These are phyloP conservation scores for Drosophila anomalata DNA, from an alignment of 2,888 invertebrate genomes.

Conservation along the genomic window DNA sequence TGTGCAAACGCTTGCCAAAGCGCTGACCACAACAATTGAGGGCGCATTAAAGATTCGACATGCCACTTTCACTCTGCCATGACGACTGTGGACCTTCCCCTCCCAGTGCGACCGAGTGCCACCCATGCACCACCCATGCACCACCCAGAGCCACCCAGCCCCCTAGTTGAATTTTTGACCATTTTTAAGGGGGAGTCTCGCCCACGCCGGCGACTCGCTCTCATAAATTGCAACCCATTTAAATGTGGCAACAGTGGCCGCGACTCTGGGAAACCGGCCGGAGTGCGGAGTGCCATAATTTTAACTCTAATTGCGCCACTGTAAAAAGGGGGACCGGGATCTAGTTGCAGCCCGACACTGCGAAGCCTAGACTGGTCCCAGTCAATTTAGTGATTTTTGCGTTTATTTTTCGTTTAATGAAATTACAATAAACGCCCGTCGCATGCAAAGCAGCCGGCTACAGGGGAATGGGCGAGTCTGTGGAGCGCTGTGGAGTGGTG, in stretches of 20 bases:
- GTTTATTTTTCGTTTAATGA: conserved; percentile 77
- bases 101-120: not conserved
- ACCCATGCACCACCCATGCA: not conserved
- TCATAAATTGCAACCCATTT: conserved; percentile 79
- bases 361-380: conserved; percentile 38
- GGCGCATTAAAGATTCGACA: conserved; percentile 76
- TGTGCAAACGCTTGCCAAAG: conserved; percentile 75
- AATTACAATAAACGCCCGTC: conserved; percentile 76
- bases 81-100: conserved; percentile 32
- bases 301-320: conserved; percentile 73
- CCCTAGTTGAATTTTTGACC: not conserved
- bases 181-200: conserved; percentile 32
- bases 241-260: conserved; percentile 38
- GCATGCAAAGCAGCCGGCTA: conserved; percentile 14
- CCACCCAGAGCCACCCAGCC: conserved; percentile 2
- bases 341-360: conserved; percentile 10
- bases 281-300: conserved; percentile 44
- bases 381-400: conserved; percentile 54
- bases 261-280: conserved; percentile 6
- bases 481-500: conserved; percentile 7
- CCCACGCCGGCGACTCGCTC: conserved; percentile 41
- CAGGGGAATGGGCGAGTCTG: not conserved
- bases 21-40: conserved; percentile 71
- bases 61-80: conserved; percentile 69
- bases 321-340: conserved; percentile 26